Evolutionary conservation across 2,113 vertebrate species (phyloP).

Genomic region (Azemiops feae): DNA sequence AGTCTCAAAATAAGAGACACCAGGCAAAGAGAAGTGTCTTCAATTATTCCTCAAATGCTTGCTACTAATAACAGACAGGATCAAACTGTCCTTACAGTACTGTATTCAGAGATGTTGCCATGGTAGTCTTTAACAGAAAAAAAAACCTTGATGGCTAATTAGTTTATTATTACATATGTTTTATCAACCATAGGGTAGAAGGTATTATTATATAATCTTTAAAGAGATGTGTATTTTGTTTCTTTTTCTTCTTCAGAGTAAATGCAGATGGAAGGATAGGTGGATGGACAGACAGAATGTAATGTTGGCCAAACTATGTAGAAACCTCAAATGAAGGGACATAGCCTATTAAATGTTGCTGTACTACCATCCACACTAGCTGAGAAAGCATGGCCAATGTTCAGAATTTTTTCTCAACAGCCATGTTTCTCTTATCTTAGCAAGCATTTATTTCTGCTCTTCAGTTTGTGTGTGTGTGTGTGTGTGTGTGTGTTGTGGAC

Average conservation of each 20-base stretch:
- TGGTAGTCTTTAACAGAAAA: not conserved
- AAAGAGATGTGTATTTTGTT: not conserved
- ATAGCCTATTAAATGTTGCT: not conserved
- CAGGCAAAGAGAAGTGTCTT: not conserved
- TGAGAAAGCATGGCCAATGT: not conserved
- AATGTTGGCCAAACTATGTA: not conserved
- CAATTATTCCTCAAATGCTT: not conserved
- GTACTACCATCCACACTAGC: not conserved
- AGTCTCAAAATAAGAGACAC: not conserved
- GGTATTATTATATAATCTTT: not conserved
- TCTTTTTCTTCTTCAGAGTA: not conserved
- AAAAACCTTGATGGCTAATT: not conserved
- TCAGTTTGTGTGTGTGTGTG: not conserved
- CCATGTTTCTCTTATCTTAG: not conserved
- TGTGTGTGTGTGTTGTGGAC: not conserved
- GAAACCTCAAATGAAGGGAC: not conserved
- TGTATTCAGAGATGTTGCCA: not conserved
- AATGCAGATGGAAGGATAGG: not conserved
- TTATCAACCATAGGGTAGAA: not conserved
- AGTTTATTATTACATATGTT: not conserved
- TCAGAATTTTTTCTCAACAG: not conserved
- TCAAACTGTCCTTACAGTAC: not conserved
- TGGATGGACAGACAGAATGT: not conserved
- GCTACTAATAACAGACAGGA: not conserved
- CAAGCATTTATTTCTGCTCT: not conserved